Percentiles rank a stretch among this genome's conserved stretches.
Conservation (phyloP, 2,113 vertebrate species). For the Pelodiscus sinensis region DNA sequence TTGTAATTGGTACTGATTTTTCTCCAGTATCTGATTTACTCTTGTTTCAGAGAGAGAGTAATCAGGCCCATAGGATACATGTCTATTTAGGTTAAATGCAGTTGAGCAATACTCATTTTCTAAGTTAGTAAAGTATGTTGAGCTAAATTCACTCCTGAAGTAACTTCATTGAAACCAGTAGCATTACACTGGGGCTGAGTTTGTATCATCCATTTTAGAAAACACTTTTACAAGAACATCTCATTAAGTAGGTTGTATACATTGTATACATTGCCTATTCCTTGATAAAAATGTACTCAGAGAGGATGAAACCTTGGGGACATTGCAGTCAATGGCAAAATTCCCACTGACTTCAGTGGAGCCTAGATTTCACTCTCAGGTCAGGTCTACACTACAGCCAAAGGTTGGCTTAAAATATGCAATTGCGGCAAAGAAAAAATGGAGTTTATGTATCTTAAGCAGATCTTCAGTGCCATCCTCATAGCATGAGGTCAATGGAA, state of each 20-base stretch:
- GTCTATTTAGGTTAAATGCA: background rate
- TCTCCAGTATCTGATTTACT: background rate
- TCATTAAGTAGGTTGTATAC: background rate
- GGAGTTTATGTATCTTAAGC: no score
- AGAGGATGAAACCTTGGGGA: background rate
- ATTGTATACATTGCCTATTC: background rate
- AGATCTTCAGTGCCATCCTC: no score
- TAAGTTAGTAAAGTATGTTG: background rate
- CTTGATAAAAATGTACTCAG: background rate
- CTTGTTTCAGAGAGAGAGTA: background rate
- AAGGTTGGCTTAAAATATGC: no score
- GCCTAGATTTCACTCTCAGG: background rate
- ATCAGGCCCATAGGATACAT: background rate
- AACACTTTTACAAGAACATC: fast-evolving
- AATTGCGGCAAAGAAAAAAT: no score
- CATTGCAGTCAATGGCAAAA: background rate
- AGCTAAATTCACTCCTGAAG: background rate
- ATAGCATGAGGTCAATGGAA: no score
- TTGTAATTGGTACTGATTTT: background rate
- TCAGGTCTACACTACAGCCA: no score
- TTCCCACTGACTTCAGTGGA: background rate
- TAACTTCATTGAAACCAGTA: background rate
- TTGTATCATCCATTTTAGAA: background rate
- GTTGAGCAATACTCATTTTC: background rate
- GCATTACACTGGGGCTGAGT: background rate